These are phyloP conservation scores for Atherinosoma microstoma DNA, from an alignment of 2,797 vertebrate species.

Conservation along the genomic window DNA sequence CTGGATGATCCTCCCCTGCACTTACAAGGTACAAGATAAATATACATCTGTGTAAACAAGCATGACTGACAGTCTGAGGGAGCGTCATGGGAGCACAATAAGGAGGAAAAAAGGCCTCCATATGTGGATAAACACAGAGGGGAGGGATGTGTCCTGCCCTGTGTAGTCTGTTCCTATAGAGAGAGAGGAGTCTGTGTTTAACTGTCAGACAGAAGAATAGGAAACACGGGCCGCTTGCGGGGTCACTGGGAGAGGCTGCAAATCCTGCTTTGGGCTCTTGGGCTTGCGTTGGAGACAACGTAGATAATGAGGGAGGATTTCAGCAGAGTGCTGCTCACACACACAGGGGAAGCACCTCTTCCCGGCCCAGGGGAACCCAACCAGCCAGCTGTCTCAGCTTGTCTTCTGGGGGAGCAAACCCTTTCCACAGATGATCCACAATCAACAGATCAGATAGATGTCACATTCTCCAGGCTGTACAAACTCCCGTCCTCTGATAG, in stretches of 20 bases:
- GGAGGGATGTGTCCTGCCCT: conserved; percentile 37
- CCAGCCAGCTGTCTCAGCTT: conserved; percentile 69
- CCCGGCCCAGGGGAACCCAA: conserved; percentile 45
- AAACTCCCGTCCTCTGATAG: conserved; percentile 12
- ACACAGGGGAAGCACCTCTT: conserved; percentile 56
- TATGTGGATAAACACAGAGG: conserved; percentile 59
- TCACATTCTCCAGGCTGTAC: conserved; percentile 30
- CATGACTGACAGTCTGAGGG: conserved; percentile 59
- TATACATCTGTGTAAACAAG: conserved; percentile 84
- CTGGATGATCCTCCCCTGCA: conserved; percentile 60
- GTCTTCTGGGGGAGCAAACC: conserved; percentile 44
- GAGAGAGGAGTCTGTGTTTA: conserved; percentile 59
- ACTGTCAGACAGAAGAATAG: conserved; percentile 62
- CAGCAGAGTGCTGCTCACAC: conserved; percentile 6
- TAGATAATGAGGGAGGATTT: conserved; percentile 78
- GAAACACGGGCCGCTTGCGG: conserved; percentile 54
- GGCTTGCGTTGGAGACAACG: conserved; percentile 65
- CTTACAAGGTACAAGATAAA: conserved; percentile 66
- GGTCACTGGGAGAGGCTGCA: conserved; percentile 77
- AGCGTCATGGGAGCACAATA: conserved; percentile 50
- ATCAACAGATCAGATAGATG: conserved; percentile 50
- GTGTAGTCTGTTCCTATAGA: conserved; percentile 34
- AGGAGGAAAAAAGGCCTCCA: conserved; percentile 44
- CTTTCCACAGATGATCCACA: conserved; percentile 47
- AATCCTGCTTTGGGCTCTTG: conserved; percentile 69